phyloP scores from a whole-genome alignment of 1,140 invertebrate species.

The Zeugodacus cucurbitae region DNA sequence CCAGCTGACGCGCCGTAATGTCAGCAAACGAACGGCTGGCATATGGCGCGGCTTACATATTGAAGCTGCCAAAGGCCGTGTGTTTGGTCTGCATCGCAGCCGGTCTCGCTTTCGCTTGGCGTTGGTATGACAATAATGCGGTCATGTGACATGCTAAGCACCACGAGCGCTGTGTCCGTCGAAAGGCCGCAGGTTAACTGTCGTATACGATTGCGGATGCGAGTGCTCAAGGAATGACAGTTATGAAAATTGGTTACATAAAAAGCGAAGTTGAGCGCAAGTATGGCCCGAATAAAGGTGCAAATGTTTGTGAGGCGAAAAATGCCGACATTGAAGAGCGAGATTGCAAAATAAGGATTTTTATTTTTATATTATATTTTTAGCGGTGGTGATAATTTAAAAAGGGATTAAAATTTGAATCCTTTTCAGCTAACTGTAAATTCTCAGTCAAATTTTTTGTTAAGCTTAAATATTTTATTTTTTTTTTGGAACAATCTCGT shows the following conservation, averaged over 20 bases:
- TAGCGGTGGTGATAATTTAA: background rate
- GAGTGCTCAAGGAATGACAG: slow-evolving; percentile 24
- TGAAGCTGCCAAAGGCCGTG: background rate
- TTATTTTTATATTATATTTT: background rate
- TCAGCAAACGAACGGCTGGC: background rate
- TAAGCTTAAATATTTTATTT: background rate
- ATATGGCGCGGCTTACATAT: background rate
- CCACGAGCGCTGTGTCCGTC: background rate
- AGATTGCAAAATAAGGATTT: background rate
- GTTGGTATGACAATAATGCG: slow-evolving; percentile 33
- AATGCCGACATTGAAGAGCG: background rate
- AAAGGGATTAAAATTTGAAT: background rate
- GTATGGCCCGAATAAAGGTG: background rate
- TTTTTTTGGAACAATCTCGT: background rate
- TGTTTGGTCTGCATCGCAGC: background rate
- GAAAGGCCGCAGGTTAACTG: background rate
- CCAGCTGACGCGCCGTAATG: background rate
- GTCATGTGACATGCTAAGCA: background rate
- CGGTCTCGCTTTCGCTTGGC: background rate
- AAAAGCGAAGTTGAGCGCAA: background rate
- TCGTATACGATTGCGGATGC: background rate
- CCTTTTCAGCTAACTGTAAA: background rate
- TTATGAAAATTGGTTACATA: slow-evolving; percentile 28
- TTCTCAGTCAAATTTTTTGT: background rate
- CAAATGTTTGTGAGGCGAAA: background rate